Evolutionary conservation across 1,140 invertebrate species (phyloP), one percentile per base, ranked within the genome.

Genomic region (Temnothorax nylanderi): DNA sequence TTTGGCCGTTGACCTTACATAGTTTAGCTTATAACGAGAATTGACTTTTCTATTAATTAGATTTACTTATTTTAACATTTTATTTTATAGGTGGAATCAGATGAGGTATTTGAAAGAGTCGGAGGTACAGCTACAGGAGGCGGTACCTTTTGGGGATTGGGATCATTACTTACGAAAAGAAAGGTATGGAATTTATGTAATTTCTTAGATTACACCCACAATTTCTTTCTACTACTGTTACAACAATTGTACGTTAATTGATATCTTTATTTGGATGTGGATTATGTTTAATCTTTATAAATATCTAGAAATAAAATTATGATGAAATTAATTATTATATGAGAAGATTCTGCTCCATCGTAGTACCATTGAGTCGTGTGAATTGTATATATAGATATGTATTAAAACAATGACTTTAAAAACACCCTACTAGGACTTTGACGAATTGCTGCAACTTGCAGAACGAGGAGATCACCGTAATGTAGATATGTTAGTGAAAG

Each of bases 91-190:
- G 97, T 98, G 13, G 97, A 97, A 89, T 97, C 97, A n/a, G 97
- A 98, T 90, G 96, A 96, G 82, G 95, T 96, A 71, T 98, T 96
- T 95, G 96, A 97, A 92, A 95, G 97, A 92, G 96, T 98, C 85
- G 97, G 97, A 56, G 97, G 97, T 18, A 97, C 97, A 58, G 97
- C 97, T 16, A 97, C 97, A 77, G 97, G 97, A 80, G 97, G 97
- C 47, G 97, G 97, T 21, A 97, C 97, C 51, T 98, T 98, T 94
- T 98, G 97, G 97, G 97, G 97, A 47, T 93, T 98, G 37, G 97
- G 97, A n/a, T 96, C 96, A 8, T 94, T 98, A 13, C 94, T 98
- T 0, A 98, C 97, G 2, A 96, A 96, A 94, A 97, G 96, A 34
- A 97, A 96, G 94, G 97, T 97, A 93, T 89, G 69, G 81, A 21